Conservation (phyloP, 2,797 vertebrate genomes). For the Poeciliopsis presidionis region DNA sequence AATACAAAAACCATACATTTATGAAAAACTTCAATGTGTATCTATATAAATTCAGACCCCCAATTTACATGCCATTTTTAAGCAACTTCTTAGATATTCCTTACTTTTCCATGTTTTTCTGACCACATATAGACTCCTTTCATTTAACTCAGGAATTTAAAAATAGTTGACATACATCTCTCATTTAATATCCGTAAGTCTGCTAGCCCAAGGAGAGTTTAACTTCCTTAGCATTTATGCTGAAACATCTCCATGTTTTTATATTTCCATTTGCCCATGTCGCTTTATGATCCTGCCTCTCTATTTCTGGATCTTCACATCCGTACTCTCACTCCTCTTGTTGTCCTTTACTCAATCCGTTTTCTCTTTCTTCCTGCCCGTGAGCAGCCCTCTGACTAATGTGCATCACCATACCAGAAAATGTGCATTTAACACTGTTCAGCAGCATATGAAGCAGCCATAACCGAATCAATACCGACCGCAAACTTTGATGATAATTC, state of each 20-base stretch:
- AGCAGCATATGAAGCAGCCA: slow-evolving; percentile 87
- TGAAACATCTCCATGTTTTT: neutral
- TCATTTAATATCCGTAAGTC: neutral
- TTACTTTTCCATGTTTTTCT: neutral
- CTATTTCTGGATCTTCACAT: slow-evolving; percentile 5
- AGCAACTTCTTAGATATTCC: neutral
- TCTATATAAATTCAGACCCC: neutral
- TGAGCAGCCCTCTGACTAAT: slow-evolving; percentile 73
- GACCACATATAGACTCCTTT: neutral
- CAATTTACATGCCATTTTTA: neutral
- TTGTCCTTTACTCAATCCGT: slow-evolving; percentile 9
- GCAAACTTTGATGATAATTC: slow-evolving; percentile 61
- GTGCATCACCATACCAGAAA: slow-evolving; percentile 78
- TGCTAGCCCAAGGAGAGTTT: neutral
- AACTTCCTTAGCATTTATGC: neutral
- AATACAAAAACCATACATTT: neutral
- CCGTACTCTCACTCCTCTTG: slow-evolving; percentile 15
- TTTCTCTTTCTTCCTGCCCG: slow-evolving; percentile 24
- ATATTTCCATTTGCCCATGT: neutral
- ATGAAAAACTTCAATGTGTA: neutral
- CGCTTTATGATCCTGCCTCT: slow-evolving; percentile 6
- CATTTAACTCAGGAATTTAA: neutral
- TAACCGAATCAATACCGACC: slow-evolving; percentile 87
- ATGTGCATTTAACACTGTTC: slow-evolving; percentile 94
- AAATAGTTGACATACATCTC: neutral